Evolutionary conservation across 2,797 vertebrate genomes (phyloP).

Genomic region (Phoebastria nigripes): DNA sequence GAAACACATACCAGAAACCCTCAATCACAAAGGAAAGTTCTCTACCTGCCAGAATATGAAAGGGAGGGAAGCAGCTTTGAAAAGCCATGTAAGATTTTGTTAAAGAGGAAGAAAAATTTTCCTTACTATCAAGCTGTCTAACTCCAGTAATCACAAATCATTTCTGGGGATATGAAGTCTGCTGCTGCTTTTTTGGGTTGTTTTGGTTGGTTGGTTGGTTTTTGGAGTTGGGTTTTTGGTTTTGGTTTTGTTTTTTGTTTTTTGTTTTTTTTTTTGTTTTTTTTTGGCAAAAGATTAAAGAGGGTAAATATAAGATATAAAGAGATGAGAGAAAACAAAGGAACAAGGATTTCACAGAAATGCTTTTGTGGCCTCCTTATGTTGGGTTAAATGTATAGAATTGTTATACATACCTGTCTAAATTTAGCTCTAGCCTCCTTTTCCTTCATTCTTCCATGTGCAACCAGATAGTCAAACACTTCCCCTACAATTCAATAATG

Average conservation of each 20-base stretch:
- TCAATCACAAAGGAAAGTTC: neutral
- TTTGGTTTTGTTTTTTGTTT: neutral
- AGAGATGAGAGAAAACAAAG: neutral
- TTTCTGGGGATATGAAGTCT: neutral
- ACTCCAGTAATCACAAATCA: neutral
- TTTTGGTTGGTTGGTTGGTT: neutral
- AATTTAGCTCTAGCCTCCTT: slow-evolving; percentile 98
- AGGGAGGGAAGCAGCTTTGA: neutral
- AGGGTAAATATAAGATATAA: neutral
- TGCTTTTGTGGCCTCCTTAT: neutral
- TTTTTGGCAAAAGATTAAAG: neutral
- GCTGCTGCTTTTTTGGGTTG: neutral
- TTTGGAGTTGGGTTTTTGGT: neutral
- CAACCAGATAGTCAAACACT: slow-evolving; percentile 96
- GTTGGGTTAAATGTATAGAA: neutral
- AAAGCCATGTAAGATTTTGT: neutral
- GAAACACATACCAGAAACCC: neutral
- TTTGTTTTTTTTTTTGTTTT: neutral
- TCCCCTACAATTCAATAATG: slow-evolving; percentile 80
- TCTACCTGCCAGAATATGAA: neutral
- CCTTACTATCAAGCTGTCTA: neutral
- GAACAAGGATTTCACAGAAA: neutral
- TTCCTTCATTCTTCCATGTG: slow-evolving; percentile 98
- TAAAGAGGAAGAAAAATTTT: neutral
- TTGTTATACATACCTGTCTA: slow-evolving; percentile 88